A percentile compares a stretch with the other conserved stretches of the same genome.
phyloP scores from a whole-genome alignment of 23 tunicate genomes.

The Ciona savignyi region DNA sequence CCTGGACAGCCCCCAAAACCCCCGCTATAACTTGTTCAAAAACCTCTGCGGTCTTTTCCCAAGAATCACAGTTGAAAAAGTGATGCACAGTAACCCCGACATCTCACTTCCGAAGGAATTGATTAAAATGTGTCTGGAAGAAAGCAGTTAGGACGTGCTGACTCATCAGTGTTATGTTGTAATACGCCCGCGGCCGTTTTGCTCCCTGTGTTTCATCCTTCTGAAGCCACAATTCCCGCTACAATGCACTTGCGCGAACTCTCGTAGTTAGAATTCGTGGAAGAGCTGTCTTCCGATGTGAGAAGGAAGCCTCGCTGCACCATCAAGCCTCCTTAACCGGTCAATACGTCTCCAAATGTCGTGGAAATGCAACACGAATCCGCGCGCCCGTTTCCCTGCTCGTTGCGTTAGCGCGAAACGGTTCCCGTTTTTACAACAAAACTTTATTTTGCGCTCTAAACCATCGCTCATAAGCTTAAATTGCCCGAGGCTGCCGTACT shows the following conservation, averaged over 20 bases:
- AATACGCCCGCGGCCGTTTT: too few species aligned
- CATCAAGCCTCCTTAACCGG: too few species aligned
- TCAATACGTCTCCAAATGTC: too few species aligned
- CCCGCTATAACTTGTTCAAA: slow-evolving; percentile 58
- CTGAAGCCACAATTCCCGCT: too few species aligned
- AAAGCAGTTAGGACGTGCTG: slow-evolving; percentile 2
- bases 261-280: too few species aligned
- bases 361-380: too few species aligned
- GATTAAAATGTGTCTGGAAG: slow-evolving; percentile 62
- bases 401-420: background rate
- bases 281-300: too few species aligned
- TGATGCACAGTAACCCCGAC: slow-evolving; percentile 47
- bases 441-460: background rate
- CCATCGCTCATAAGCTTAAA: background rate
- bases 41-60: slow-evolving; percentile 81
- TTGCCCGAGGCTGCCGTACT: background rate
- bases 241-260: background rate
- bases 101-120: slow-evolving; percentile 45
- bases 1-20: slow-evolving; percentile 42
- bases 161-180: too few species aligned
- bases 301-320: too few species aligned
- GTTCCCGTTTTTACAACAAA: background rate
- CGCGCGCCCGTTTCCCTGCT: background rate
- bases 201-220: too few species aligned
- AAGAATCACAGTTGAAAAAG: slow-evolving; percentile 48